Percentiles rank a stretch among this genome's conserved stretches.
phyloP scores from a whole-genome alignment of 2,113 vertebrate genomes.

The Ceyx melanurus region DNA sequence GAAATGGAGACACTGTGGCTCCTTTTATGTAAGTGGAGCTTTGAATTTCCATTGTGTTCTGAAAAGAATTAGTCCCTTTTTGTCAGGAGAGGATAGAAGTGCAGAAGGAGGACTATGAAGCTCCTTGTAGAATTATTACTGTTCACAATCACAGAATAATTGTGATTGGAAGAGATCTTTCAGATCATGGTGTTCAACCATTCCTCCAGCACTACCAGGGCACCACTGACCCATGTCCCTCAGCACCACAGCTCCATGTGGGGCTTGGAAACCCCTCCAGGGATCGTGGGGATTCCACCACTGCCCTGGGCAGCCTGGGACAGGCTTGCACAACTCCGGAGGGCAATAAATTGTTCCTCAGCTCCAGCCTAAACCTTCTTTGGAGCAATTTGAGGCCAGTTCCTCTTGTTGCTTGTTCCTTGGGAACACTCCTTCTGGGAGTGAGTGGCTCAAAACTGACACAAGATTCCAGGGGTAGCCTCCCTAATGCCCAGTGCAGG shows the following conservation, averaged over 20 bases:
- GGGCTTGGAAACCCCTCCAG: neutral
- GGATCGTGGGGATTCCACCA: neutral
- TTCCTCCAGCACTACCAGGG: neutral
- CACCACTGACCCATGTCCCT: neutral
- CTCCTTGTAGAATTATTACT: neutral
- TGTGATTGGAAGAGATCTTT: neutral
- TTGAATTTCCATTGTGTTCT: conserved; percentile 53
- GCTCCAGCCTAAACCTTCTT: too few relatives aligned
- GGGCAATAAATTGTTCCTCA: too few relatives aligned
- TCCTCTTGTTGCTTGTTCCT: too few relatives aligned
- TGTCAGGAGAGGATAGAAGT: neutral
- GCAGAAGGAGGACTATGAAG: neutral
- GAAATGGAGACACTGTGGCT: conserved; percentile 39
- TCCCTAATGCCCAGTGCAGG: too few relatives aligned
- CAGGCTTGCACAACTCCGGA: too few relatives aligned
- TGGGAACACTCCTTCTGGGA: too few relatives aligned
- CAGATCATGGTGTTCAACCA: neutral
- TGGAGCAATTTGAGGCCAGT: too few relatives aligned
- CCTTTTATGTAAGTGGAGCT: conserved; percentile 41
- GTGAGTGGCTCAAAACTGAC: too few relatives aligned
- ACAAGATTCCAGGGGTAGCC: too few relatives aligned
- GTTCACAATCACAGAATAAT: neutral
- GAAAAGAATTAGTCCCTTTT: conserved; percentile 49
- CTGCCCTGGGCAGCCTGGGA: neutral
- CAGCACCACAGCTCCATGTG: neutral